Base-by-base conservation (phyloP, 2,797 vertebrate species). In the Valencia hispanica region DNA sequence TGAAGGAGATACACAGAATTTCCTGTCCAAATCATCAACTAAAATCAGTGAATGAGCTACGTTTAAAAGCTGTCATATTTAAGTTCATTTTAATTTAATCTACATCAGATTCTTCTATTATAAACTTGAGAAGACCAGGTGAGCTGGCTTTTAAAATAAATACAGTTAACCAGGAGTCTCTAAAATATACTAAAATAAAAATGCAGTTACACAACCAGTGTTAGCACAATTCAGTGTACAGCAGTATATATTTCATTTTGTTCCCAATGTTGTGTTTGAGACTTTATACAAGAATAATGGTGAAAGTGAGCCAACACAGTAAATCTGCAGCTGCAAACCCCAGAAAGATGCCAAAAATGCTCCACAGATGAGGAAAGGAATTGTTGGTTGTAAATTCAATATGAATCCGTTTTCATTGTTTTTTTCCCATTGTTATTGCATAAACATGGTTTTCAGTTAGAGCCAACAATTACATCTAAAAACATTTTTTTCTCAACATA, bases 311-410 rank as follows among this genome's bases (percentile, higher is more conserved):
- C 47, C 66, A 53, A 65, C 48, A 30, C 11, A 14, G 10, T 15
- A 63, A 48, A 77, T 53, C 34, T n/a, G 27, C 59, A 78, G 59
- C 76, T 72, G 39, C 22, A 53, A 32, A 63, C 2, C 18, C 17
- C n/a, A 2, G 43, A 68, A 34, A 70, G 11, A 59, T 57, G n/a
- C 5, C 45, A 30, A 68, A 59, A 57, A 39, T 22, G 17, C 18
- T 34, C 36, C n/a, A 20, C 48, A 75, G 18, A n/a, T 2, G 34
- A 20, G 9, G 47, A 77, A 10, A 47, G 14, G n/a, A 57, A 34
- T 27, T 41, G 4, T 15, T 69, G 74, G 74, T 32, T 75, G 73
- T 27, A 68, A 30, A 39, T 32, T 20, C 2, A 6, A 30, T 34
- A 14, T 22, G 17, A 43, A 25, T 63, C 3, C 51, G 22, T 36